These are phyloP conservation scores for Parasteatoda lunata DNA, from an alignment of 2,888 invertebrate genomes.

Conservation along the genomic window DNA sequence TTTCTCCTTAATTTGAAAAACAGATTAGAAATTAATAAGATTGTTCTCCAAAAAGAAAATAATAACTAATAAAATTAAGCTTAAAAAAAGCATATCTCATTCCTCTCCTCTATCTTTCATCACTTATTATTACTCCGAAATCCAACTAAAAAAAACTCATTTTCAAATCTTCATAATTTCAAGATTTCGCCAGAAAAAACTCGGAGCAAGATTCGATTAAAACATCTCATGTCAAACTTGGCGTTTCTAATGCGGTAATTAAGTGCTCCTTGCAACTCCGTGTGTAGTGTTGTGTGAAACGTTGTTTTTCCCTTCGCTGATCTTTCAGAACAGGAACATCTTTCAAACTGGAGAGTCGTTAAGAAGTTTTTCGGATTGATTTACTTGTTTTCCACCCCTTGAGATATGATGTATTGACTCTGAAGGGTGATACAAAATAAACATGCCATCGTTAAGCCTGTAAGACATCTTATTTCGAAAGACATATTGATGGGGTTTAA, in stretches of 20 bases:
- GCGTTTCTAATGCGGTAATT: slow-evolving; percentile 54
- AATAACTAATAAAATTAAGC: background rate
- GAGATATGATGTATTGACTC: slow-evolving; percentile 14
- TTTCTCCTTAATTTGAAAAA: no score
- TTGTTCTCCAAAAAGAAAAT: background rate
- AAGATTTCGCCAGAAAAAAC: slow-evolving; percentile 1
- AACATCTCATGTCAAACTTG: slow-evolving; percentile 34
- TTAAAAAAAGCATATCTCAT: no score
- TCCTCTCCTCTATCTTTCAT: no score
- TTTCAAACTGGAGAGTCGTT: slow-evolving; percentile 43
- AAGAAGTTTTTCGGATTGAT: slow-evolving; percentile 48
- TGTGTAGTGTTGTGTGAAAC: slow-evolving; percentile 54
- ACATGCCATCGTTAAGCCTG: background rate
- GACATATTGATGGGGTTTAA: background rate
- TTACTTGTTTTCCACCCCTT: slow-evolving; percentile 22
- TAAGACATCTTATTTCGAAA: slow-evolving; percentile 25
- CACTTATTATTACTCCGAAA: background rate
- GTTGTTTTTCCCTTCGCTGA: slow-evolving; percentile 39
- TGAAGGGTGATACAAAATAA: slow-evolving; percentile 11
- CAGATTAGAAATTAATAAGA: no score
- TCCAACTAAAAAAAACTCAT: background rate
- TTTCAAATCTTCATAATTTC: background rate
- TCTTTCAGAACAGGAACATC: slow-evolving; percentile 34
- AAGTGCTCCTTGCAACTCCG: slow-evolving; percentile 25
- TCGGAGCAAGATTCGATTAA: slow-evolving; percentile 41